Base-by-base conservation (phyloP, 2,888 invertebrate genomes). In the Mythimna impura region DNA sequence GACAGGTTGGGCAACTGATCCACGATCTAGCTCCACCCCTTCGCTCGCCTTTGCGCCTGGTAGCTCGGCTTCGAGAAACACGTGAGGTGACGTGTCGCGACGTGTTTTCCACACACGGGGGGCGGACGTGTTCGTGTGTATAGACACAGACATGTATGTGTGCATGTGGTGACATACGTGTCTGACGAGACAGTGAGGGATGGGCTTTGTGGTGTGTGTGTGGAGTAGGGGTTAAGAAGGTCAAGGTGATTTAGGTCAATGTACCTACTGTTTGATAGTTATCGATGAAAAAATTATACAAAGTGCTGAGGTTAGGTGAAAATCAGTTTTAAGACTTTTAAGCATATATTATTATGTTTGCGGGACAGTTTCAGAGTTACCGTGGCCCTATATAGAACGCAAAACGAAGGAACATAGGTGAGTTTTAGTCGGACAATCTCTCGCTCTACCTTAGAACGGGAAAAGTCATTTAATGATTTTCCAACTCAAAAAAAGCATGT, bases 31-130 rank as follows among this genome's bases (percentile, higher is more conserved):
- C 14, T 14, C 17, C 7, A 74, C 43, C 58, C 52, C 73, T 74
- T 81, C 54, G 22, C 5, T 36, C 2, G 9, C 2, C 78, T 82
- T 73, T 12, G 61, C 61, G 69, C 83, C 85, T 85, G 72, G 83
- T 84, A 84, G 34, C 50, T 70, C 72, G 58, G 66, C 66, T 54
- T 66, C 76, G 62, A 73, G 70, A 54, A 84, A 83, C 83, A 83
- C 83, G 83, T 83, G 83, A 83, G 80, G 74, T 75, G 75, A 80
- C 84, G 79, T 83, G 83, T 85, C 47, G 64, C 73, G 73, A 82
- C 79, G 84, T 79, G 76, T 75, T 66, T 73, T 67, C 66, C 85
- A 80, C 82, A 82, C 73, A 80, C 58, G 70, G 60, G 60, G 62
- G 64, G 58, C 50, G 50, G 20, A 57, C 66, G 20, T 30, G 60